Percentiles rank a stretch among this genome's conserved stretches.
These are phyloP conservation scores for Ranitomeya imitator DNA, from an alignment of 2,113 vertebrate genomes.

Conservation along the genomic window DNA sequence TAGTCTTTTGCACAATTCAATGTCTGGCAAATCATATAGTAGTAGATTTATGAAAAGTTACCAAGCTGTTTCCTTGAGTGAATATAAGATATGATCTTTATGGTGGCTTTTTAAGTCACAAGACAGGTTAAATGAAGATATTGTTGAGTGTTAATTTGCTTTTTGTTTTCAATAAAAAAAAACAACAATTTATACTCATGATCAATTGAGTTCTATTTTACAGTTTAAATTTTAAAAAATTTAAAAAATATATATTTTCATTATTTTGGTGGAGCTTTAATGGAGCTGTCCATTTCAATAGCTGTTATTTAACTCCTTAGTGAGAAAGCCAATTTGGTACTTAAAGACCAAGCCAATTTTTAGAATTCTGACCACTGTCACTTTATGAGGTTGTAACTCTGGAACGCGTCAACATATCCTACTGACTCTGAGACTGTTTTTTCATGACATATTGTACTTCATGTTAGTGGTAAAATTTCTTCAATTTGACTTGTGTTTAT, in stretches of 20 bases:
- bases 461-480: too few relatives aligned
- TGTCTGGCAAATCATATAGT: slow-evolving; percentile 49
- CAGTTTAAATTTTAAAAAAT: not conserved
- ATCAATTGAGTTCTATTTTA: not conserved
- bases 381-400: too few relatives aligned
- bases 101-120: slow-evolving; percentile 16
- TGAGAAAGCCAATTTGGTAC: too few relatives aligned
- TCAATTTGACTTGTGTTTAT: too few relatives aligned
- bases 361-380: too few relatives aligned
- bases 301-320: too few relatives aligned
- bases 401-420: too few relatives aligned
- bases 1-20: slow-evolving; percentile 51
- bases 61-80: slow-evolving; percentile 12
- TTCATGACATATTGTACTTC: too few relatives aligned
- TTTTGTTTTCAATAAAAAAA: slow-evolving; percentile 13
- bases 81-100: slow-evolving; percentile 33
- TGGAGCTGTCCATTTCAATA: too few relatives aligned
- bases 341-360: too few relatives aligned
- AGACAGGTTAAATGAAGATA: slow-evolving; percentile 10
- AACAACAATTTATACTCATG: not conserved
- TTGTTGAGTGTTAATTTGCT: not conserved
- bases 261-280: not conserved
- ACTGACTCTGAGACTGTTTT: too few relatives aligned
- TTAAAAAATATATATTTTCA: not conserved
- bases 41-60: slow-evolving; percentile 34